A percentile compares a stretch with the other conserved stretches of the same genome.
Conservation (phyloP, 1,140 invertebrate species). For the Drosophila azteca region DNA sequence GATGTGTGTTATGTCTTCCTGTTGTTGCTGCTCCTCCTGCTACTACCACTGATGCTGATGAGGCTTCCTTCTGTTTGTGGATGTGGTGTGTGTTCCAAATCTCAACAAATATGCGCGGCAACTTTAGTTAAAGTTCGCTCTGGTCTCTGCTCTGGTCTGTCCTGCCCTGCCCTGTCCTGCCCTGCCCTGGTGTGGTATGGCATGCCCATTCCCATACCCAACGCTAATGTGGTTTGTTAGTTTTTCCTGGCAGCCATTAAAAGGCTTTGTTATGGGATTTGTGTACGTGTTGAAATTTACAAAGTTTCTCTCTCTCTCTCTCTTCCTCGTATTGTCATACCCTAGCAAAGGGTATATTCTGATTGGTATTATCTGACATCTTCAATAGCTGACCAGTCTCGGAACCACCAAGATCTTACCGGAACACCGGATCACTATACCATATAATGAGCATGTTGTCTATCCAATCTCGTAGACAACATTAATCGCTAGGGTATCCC, state of each 20-base stretch:
- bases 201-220: not conserved
- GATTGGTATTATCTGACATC: too few species aligned
- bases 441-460: too few species aligned
- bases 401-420: too few species aligned
- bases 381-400: not conserved
- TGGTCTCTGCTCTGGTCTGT: constrained; percentile 10
- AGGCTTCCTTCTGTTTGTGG: not conserved
- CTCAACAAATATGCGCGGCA: constrained; percentile 73
- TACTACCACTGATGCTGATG: not conserved
- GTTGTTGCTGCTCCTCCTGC: constrained; percentile 26
- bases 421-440: too few species aligned
- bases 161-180: not conserved
- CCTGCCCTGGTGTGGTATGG: not conserved
- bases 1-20: constrained; percentile 71
- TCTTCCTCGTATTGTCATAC: not conserved
- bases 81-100: constrained; percentile 45
- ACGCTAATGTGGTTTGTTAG: constrained; percentile 78
- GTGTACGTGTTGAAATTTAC: constrained; percentile 80
- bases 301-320: constrained; percentile 44
- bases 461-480: too few species aligned
- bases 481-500: too few species aligned
- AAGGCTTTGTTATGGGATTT: constrained; percentile 80
- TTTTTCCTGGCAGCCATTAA: constrained; percentile 76
- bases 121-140: constrained; percentile 63
- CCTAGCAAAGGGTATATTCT: too few species aligned